A percentile compares a stretch with the other conserved stretches of the same genome.
These are phyloP conservation scores for Tenthredo mesomela DNA, from an alignment of 2,888 invertebrate species.

Conservation along the genomic window DNA sequence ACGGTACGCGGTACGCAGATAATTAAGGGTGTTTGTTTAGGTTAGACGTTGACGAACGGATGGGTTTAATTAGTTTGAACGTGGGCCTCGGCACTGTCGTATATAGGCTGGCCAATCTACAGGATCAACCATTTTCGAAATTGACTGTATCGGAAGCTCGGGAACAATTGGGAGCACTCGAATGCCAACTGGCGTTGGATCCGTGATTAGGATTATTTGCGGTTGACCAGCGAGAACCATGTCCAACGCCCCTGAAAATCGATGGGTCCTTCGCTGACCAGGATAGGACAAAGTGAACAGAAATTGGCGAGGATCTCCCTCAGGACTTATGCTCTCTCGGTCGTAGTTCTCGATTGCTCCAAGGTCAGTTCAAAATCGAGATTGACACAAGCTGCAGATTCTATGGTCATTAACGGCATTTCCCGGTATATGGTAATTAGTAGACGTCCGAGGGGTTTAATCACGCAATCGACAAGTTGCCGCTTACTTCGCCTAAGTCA, in stretches of 20 bases:
- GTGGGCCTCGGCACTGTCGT: background rate
- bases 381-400: slow-evolving; percentile 26
- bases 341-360: background rate
- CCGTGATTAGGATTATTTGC: slow-evolving; percentile 74
- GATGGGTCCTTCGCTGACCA: slow-evolving; percentile 63
- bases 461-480: slow-evolving; percentile 13
- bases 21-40: slow-evolving; percentile 48
- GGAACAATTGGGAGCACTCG: slow-evolving; percentile 66
- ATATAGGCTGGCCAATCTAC: slow-evolving; percentile 36
- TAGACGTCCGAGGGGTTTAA: background rate
- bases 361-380: slow-evolving; percentile 31
- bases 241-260: slow-evolving; percentile 69
- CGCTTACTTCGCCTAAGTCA: slow-evolving; percentile 35
- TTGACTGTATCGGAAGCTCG: slow-evolving; percentile 64
- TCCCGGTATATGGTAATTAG: background rate
- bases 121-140: slow-evolving; percentile 42
- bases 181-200: slow-evolving; percentile 56
- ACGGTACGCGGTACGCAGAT: slow-evolving; percentile 26
- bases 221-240: slow-evolving; percentile 66
- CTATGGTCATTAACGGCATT: slow-evolving; percentile 31
- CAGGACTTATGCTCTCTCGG: slow-evolving; percentile 9
- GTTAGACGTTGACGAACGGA: slow-evolving; percentile 48
- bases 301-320: slow-evolving; percentile 40
- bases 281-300: slow-evolving; percentile 56
- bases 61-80: slow-evolving; percentile 43